These are phyloP conservation scores for Oscarella lobularis DNA, from an alignment of 37 sponge, comb jelly and placozoan genomes.

Conservation along the genomic window DNA sequence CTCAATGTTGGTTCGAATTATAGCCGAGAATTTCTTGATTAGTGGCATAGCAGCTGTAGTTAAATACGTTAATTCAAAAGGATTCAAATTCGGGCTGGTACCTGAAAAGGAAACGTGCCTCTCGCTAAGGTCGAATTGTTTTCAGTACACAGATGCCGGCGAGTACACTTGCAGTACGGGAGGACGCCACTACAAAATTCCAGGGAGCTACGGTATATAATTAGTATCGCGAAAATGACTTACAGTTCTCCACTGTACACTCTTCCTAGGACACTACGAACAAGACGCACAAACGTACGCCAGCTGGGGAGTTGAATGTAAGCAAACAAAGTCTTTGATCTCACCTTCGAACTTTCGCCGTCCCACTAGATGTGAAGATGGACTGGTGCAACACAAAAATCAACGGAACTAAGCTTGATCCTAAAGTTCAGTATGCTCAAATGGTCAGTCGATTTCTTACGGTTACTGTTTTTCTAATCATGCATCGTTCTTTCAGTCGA, in stretches of 20 bases:
- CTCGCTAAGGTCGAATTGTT: not conserved
- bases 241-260: not conserved
- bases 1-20: no score
- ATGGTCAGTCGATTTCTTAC: slow-evolving; percentile 36
- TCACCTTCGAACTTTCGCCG: not conserved
- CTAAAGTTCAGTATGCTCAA: slow-evolving; percentile 46
- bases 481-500: slow-evolving; percentile 23
- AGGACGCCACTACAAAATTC: slow-evolving; percentile 40
- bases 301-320: slow-evolving; percentile 71
- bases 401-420: slow-evolving; percentile 64
- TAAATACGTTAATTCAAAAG: slow-evolving; percentile 56
- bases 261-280: slow-evolving; percentile 37
- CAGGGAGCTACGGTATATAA: slow-evolving; percentile 61
- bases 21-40: no score
- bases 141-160: slow-evolving; percentile 73
- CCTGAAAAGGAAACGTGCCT: not conserved
- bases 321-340: slow-evolving; percentile 5
- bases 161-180: slow-evolving; percentile 61
- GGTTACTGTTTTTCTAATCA: not conserved
- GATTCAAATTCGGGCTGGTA: slow-evolving; percentile 79
- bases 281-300: slow-evolving; percentile 77
- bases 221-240: not conserved
- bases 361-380: slow-evolving; percentile 64
- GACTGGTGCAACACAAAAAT: slow-evolving; percentile 73
- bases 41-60: slow-evolving; percentile 55